A percentile compares a stretch with the other conserved stretches of the same genome.
These are phyloP conservation scores for Cantharis nigra DNA, from an alignment of 2,888 invertebrate species.

Conservation along the genomic window DNA sequence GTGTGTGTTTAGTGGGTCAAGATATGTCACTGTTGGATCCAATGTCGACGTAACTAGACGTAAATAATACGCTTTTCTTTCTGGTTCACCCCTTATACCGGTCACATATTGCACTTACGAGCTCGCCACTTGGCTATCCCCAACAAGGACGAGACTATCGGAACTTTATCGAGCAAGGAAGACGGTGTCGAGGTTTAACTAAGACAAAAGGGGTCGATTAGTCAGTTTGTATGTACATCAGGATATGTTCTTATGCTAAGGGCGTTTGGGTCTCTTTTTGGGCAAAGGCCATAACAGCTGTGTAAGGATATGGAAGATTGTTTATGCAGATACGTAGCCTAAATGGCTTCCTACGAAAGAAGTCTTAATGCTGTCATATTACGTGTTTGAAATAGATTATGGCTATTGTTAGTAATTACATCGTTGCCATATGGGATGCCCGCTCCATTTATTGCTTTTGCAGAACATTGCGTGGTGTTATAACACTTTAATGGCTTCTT, in stretches of 20 bases:
- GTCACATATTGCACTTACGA: slow-evolving; percentile 42
- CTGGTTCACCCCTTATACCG: background rate
- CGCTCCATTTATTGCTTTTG: slow-evolving; percentile 40
- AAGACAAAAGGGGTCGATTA: slow-evolving; percentile 53
- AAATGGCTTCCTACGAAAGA: slow-evolving; percentile 54
- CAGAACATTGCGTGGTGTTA: slow-evolving; percentile 48
- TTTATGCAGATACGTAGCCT: slow-evolving; percentile 53
- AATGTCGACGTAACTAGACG: background rate
- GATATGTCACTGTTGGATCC: slow-evolving; percentile 10
- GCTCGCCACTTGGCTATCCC: slow-evolving; percentile 39
- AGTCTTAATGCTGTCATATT: slow-evolving; percentile 57
- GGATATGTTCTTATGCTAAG: slow-evolving; percentile 38
- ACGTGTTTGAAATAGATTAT: slow-evolving; percentile 57
- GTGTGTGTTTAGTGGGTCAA: slow-evolving; percentile 28
- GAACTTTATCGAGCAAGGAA: slow-evolving; percentile 27
- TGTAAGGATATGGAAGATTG: slow-evolving; percentile 51
- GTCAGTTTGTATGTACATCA: slow-evolving; percentile 54
- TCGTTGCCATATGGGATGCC: slow-evolving; percentile 52
- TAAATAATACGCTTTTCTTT: background rate
- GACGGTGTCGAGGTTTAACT: slow-evolving; percentile 36
- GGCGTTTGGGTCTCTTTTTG: slow-evolving; percentile 44
- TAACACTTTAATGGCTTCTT: slow-evolving; percentile 47
- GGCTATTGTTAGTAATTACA: slow-evolving; percentile 55
- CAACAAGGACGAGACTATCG: slow-evolving; percentile 36
- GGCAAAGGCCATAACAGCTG: slow-evolving; percentile 49